Percentiles rank a stretch among this genome's conserved stretches.
phyloP scores from a whole-genome alignment of 2,797 vertebrate genomes.

The Melopsittacus undulatus region DNA sequence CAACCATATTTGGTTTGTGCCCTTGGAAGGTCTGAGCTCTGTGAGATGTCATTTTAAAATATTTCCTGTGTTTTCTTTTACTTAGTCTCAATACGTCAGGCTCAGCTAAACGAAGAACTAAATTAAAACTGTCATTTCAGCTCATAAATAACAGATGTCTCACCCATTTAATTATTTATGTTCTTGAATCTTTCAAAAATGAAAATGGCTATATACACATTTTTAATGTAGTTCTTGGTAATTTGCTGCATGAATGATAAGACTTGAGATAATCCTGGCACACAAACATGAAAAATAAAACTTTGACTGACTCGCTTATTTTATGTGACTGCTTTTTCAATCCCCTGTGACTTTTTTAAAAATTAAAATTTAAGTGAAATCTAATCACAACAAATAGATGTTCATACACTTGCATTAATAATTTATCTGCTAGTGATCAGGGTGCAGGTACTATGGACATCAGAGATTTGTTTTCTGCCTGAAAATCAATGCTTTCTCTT shows the following conservation, averaged over 20 bases:
- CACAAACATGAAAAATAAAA: conserved; percentile 84
- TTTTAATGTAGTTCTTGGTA: conserved; percentile 87
- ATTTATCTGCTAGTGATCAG: conserved; percentile 73
- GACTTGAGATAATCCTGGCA: conserved; percentile 80
- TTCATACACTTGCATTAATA: conserved; percentile 80
- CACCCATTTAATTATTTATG: conserved; percentile 87
- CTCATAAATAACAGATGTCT: conserved; percentile 92
- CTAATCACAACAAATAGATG: conserved; percentile 82
- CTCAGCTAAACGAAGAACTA: conserved; percentile 79
- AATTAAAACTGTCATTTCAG: conserved; percentile 85
- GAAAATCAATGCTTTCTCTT: conserved; percentile 61
- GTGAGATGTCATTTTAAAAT: conserved; percentile 63
- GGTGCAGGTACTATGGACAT: conserved; percentile 64
- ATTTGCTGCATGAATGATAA: conserved; percentile 85
- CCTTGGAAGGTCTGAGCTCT: conserved; percentile 23
- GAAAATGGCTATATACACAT: conserved; percentile 82
- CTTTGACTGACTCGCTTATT: conserved; percentile 73
- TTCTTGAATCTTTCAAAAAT: conserved; percentile 84
- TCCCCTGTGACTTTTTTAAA: conserved; percentile 76
- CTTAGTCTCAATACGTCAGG: conserved; percentile 72
- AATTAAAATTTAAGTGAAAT: conserved; percentile 82
- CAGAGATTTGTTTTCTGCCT: conserved; percentile 63
- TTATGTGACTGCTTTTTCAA: conserved; percentile 67
- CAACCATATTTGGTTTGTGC: conserved; percentile 45
- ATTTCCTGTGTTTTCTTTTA: conserved; percentile 73